Conservation (phyloP, 2,888 invertebrate genomes). For the Scaptomyza cyrtandrae region DNA sequence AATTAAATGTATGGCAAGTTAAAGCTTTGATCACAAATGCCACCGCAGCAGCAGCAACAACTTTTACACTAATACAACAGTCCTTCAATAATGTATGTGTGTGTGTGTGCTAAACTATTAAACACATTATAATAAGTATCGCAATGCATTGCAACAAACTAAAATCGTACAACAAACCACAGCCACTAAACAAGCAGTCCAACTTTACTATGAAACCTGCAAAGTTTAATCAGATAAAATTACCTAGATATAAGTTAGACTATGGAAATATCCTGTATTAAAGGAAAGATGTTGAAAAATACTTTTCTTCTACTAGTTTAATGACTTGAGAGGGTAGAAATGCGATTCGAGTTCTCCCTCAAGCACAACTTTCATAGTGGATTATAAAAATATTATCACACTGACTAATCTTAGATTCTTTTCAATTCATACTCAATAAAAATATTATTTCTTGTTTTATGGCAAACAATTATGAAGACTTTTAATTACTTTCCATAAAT, state of each 20-base stretch:
- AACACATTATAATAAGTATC: slow-evolving; percentile 50
- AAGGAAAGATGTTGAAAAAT: neutral
- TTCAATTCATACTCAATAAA: no score
- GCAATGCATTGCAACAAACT: slow-evolving; percentile 26
- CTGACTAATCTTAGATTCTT: neutral
- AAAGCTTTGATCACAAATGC: slow-evolving; percentile 15
- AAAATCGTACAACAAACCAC: slow-evolving; percentile 33
- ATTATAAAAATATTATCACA: neutral
- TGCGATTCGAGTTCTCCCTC: no score
- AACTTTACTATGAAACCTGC: slow-evolving; percentile 27
- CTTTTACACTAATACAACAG: neutral
- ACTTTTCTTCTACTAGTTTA: no score
- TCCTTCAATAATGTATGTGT: slow-evolving; percentile 26
- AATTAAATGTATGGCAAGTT: slow-evolving; percentile 34
- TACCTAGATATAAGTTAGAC: neutral
- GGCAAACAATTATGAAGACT: neutral
- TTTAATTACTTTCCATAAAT: neutral
- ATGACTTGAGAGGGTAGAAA: neutral
- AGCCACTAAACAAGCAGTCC: slow-evolving; percentile 45
- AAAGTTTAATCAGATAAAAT: neutral
- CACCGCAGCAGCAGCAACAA: slow-evolving; percentile 13
- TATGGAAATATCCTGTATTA: slow-evolving; percentile 7
- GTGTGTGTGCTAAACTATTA: slow-evolving; percentile 28
- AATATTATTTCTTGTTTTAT: neutral
- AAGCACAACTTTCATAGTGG: no score